A percentile compares a stretch with the other conserved stretches of the same genome.
Evolutionary conservation across 2,888 invertebrate genomes (phyloP).

Genomic region (Scaptomyza cyrtandrae): DNA sequence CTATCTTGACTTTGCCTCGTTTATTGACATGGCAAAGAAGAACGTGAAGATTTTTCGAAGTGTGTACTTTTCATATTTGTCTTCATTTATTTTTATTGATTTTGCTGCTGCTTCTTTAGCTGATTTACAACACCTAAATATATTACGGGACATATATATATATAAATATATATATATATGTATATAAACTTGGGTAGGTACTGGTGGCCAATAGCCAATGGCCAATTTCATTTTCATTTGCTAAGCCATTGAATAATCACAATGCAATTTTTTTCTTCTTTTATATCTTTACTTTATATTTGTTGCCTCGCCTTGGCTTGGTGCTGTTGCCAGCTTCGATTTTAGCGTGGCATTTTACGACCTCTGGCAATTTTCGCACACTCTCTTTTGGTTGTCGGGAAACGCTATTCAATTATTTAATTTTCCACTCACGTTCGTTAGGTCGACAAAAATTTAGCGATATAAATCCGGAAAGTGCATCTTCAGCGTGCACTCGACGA

Average conservation of each 20-base stretch:
- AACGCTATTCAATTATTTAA: constrained; percentile 78
- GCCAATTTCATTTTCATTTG: constrained; percentile 75
- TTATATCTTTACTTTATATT: constrained; percentile 1
- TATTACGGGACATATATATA: constrained; percentile 18
- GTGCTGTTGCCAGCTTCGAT: constrained; percentile 35
- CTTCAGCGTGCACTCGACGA: constrained; percentile 61
- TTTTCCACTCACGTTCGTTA: constrained; percentile 79
- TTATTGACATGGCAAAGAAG: constrained; percentile 67
- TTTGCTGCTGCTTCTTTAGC: constrained; percentile 31
- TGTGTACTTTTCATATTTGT: constrained; percentile 64
- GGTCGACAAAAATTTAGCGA: constrained; percentile 58
- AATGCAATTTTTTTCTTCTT: constrained; percentile 61
- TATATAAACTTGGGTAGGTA: background rate
- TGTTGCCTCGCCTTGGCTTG: constrained; percentile 6
- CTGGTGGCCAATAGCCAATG: constrained; percentile 65
- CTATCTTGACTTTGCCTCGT: constrained; percentile 42
- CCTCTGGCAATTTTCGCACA: constrained; percentile 65
- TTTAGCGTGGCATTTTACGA: constrained; percentile 61
- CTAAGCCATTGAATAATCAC: constrained; percentile 76
- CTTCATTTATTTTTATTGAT: constrained; percentile 76
- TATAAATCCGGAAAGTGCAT: constrained; percentile 74
- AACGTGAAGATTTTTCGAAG: constrained; percentile 60
- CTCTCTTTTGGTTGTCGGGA: constrained; percentile 38
- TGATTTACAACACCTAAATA: constrained; percentile 55
- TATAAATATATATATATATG: constrained; percentile 19